Evolutionary conservation across 2,888 invertebrate species (phyloP).

Genomic region (Allolobophora icterica): DNA sequence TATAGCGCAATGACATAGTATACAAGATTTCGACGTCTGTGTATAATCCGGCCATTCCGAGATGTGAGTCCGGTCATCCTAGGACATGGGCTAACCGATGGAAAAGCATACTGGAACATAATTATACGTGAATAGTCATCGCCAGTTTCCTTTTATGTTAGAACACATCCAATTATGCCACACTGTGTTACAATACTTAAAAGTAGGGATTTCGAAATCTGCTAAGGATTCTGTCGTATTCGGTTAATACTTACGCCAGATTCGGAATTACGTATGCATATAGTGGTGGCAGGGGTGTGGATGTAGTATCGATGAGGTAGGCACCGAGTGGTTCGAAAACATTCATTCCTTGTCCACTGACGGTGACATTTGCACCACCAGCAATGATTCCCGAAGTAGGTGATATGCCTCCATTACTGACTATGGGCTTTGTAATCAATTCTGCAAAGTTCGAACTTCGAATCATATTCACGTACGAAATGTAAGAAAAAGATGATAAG

Average conservation of each 20-base stretch:
- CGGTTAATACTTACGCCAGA: not conserved
- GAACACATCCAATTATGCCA: no score
- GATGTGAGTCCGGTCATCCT: no score
- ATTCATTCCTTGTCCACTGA: not conserved
- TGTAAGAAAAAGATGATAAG: not conserved
- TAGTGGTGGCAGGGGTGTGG: not conserved
- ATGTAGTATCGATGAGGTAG: not conserved
- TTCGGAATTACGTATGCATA: not conserved
- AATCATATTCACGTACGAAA: not conserved
- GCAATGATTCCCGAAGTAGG: conserved; percentile 7
- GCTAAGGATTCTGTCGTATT: no score
- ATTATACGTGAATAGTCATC: no score
- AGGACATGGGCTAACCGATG: no score
- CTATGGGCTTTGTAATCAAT: not conserved
- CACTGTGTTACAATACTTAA: no score
- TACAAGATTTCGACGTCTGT: no score
- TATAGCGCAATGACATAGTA: no score
- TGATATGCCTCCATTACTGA: not conserved
- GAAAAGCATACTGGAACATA: no score
- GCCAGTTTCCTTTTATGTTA: no score
- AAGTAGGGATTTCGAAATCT: no score
- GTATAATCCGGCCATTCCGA: no score
- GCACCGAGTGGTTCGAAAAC: not conserved
- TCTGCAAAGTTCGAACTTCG: not conserved
- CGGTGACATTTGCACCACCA: not conserved